Base-by-base conservation (phyloP, 1,140 invertebrate genomes). In the Hyles euphorbiae region DNA sequence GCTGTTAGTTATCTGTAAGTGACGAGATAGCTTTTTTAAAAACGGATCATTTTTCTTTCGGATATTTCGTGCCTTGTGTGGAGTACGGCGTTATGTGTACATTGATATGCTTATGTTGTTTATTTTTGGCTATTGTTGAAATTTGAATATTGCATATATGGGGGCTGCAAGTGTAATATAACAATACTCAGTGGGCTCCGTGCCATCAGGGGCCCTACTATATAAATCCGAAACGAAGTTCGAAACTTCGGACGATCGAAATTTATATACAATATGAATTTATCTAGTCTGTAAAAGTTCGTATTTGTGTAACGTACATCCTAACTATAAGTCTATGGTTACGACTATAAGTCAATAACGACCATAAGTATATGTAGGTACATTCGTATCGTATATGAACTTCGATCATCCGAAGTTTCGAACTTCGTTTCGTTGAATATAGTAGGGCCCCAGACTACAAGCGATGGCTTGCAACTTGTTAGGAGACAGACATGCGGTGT, bases 21-120 rank as follows among this genome's bases (percentile, higher is more conserved):
- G 8, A 80, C 69, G 60, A 74, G 63, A 83, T 83, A 87, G 82
- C 83, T 85, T 87, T 85, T 85, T 83, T 81, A 83, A 87, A 71
- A 81, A 65, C 55, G 58, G 52, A 63, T 52, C 10, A 34, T 55
- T 56, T 47, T n/a, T 9, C 47, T 56, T 47, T 47, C 54, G 3
- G 54, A 47, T 36, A 56, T 56, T 79, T 81, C 61, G 84, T 87
- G 84, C 84, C 84, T 87, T 87, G 71, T 60, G 61, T 72, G 73
- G 65, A 75, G 61, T 10, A 68, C 70, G 75, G 70, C 63, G 60
- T 67, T 70, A 74, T 70, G 70, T 77, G 68, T 76, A 56, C 56
- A 68, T 78, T 74, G 56, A 66, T 63, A 74, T 34, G 76, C 76
- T 78, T 81, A 68, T 73, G 62, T 75, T 70, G 58, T 75, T 81